Evolutionary conservation across 1,140 invertebrate species (phyloP).

Genomic region (Lepidurus apus): DNA sequence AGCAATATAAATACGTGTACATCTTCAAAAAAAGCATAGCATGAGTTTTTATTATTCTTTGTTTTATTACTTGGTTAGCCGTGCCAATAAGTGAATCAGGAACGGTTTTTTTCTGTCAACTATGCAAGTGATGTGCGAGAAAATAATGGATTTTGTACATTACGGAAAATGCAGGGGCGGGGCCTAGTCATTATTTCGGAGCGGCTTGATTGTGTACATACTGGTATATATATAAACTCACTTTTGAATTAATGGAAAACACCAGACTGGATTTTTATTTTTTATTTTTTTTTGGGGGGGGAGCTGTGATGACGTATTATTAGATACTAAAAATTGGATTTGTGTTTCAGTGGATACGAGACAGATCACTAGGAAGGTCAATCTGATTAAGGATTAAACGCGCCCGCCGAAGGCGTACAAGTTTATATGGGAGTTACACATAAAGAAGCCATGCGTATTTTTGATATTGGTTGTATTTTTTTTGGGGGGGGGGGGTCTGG

Average conservation of each 20-base stretch:
- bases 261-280: neutral
- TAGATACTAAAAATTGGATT: constrained; percentile 12
- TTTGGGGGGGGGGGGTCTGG: neutral
- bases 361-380: neutral
- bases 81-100: neutral
- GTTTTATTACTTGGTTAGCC: neutral
- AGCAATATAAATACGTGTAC: constrained; percentile 19
- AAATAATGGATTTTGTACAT: neutral
- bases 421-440: constrained; percentile 1
- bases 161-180: neutral
- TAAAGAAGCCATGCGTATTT: constrained; percentile 3
- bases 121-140: constrained; percentile 3
- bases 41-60: neutral
- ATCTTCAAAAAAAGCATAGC: neutral
- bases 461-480: neutral
- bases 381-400: constrained; percentile 14
- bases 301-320: neutral
- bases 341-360: neutral
- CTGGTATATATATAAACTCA: constrained; percentile 9
- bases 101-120: neutral
- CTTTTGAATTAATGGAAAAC: constrained; percentile 6
- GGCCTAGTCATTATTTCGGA: constrained; percentile 6
- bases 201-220: constrained; percentile 15
- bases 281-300: neutral
- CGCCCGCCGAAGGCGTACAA: constrained; percentile 9